Conservation (phyloP, 2,888 invertebrate genomes). For the Erebia epiphron region DNA sequence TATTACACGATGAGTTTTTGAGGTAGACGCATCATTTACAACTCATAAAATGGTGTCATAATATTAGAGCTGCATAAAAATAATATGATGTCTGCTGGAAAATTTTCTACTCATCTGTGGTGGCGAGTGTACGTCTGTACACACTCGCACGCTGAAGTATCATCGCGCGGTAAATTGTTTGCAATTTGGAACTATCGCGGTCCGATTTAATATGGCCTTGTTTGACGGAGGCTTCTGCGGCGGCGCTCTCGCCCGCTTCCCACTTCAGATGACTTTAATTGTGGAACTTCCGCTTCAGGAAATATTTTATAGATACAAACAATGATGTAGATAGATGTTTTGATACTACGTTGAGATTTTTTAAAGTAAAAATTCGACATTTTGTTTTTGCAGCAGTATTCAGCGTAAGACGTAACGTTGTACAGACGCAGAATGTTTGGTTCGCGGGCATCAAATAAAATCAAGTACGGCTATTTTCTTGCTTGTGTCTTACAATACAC, state of each 20-base stretch:
- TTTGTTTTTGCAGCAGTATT: no score
- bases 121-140: slow-evolving; percentile 12
- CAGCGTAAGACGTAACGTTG: no score
- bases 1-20: no score
- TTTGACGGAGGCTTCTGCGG: not conserved
- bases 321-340: no score
- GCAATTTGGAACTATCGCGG: slow-evolving; percentile 37
- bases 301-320: not conserved
- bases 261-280: not conserved
- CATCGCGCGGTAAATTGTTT: slow-evolving; percentile 41
- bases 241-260: not conserved
- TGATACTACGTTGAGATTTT: no score
- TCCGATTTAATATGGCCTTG: slow-evolving; percentile 20
- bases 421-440: no score
- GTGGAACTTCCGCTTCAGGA: not conserved
- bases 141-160: slow-evolving; percentile 28
- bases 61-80: not conserved
- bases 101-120: not conserved
- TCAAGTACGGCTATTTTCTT: no score
- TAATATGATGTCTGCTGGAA: not conserved
- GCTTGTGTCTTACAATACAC: no score
- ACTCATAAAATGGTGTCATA: no score
- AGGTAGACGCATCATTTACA: no score
- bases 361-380: no score
- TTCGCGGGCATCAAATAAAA: no score